Base-by-base conservation (phyloP, 1,140 invertebrate genomes). In the Leucophenga varia region DNA sequence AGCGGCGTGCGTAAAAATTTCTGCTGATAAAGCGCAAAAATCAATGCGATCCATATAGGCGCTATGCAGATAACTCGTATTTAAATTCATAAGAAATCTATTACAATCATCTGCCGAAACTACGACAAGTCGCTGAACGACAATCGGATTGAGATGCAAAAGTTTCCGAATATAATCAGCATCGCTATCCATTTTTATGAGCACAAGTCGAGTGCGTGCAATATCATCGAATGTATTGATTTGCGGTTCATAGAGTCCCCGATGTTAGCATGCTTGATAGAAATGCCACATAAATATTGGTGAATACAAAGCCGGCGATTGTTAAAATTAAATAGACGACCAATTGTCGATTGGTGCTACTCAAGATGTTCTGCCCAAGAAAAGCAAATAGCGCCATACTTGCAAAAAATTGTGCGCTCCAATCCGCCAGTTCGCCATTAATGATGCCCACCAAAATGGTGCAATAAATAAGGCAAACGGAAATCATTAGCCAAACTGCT, bases 231-330 rank as follows among this genome's bases (percentile, higher is more conserved):
- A 59, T 0, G 43, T 61, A 14, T 54, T 59, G 8, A 48, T 49
- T 17, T 65, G 43, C 5, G 21, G 34, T 9, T 65, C 61, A 31
- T 47, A 65, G n/a, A 61, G 16, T n/a, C 61, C n/a, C 52, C 3
- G 49, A 47, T 6, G 61, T 58, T 0, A 65, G 28, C 49, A 65
- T 65, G 14, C 61, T 65, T 3, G 61, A 65, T 7, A 65, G 47
- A 13, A 55, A 21, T 2, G 61, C 39, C 35, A 65, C 8, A 14
- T 65, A 65, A 3, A 61, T 17, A 14, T 58, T 65, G n/a, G 61
- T 65, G 7, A 65, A 36, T 32, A 61, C 16, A 10, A 65, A 65
- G 3, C 61, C 61, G 2, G 13, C 20, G 0, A 58, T 2, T 0
- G 32, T 40, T 2, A 64, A 20, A 9, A 61, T 44, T 0, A 22